Percentiles rank a stretch among this genome's conserved stretches.
Conservation (phyloP, 2,888 invertebrate genomes). For the Drepanosiphum platanoidis region DNA sequence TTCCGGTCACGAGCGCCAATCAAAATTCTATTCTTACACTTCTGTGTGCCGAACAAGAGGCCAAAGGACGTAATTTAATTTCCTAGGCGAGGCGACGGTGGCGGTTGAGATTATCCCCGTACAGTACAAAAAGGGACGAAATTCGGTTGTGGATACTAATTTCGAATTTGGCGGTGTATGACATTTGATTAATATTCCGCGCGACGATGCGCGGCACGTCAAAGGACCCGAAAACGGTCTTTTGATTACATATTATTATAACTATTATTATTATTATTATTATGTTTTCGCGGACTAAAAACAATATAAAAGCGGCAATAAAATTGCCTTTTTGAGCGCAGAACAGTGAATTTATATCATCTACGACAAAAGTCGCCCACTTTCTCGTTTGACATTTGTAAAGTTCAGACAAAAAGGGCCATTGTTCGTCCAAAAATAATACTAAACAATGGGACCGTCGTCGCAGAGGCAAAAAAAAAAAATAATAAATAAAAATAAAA, state of each 20-base stretch:
- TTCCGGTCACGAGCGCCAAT: slow-evolving; percentile 62
- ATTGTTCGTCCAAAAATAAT: slow-evolving; percentile 57
- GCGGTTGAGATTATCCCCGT: slow-evolving; percentile 45
- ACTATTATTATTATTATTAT: slow-evolving; percentile 38
- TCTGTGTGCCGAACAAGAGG: slow-evolving; percentile 42
- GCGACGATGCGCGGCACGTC: slow-evolving; percentile 21
- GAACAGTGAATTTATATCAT: slow-evolving; percentile 47
- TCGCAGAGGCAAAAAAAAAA: slow-evolving; percentile 28
- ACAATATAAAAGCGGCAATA: slow-evolving; percentile 45
- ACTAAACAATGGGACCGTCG: slow-evolving; percentile 37
- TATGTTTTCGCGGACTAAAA: slow-evolving; percentile 40
- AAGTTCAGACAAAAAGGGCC: slow-evolving; percentile 53
- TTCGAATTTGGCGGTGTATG: slow-evolving; percentile 49
- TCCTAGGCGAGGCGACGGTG: slow-evolving; percentile 41
- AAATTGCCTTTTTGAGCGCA: slow-evolving; percentile 43
- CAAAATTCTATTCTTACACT: slow-evolving; percentile 62
- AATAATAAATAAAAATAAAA: slow-evolving; percentile 47
- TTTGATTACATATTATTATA: slow-evolving; percentile 51
- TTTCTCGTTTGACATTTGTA: slow-evolving; percentile 58
- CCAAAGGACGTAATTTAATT: slow-evolving; percentile 60
- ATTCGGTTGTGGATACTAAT: slow-evolving; percentile 57
- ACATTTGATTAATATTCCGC: slow-evolving; percentile 58
- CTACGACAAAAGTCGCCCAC: slow-evolving; percentile 57
- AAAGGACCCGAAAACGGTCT: slow-evolving; percentile 44
- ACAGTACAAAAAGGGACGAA: slow-evolving; percentile 47